Evolutionary conservation across 1,140 invertebrate genomes (phyloP).

Genomic region (Acromyrmex echinatior): DNA sequence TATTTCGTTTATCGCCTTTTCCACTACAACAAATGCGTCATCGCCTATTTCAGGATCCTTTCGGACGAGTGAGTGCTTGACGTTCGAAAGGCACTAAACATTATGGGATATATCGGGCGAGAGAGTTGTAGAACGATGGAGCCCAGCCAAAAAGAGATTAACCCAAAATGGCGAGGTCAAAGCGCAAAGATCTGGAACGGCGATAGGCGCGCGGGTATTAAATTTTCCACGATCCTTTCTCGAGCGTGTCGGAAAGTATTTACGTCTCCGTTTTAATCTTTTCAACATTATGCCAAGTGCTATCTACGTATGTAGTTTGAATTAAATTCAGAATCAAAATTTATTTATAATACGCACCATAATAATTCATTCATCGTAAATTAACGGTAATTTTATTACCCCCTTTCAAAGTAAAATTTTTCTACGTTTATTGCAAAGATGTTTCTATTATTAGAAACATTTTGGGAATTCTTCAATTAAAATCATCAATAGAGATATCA

Average conservation of each 20-base stretch:
- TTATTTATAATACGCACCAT: background rate
- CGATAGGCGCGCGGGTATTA: conserved; percentile 72
- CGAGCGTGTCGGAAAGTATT: conserved; percentile 46
- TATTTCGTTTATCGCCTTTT: conserved; percentile 29
- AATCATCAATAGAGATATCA: background rate
- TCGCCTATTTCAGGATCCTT: conserved; percentile 44
- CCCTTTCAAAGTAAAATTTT: background rate
- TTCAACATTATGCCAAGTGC: conserved; percentile 6
- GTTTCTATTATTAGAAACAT: background rate
- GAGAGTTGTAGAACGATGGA: conserved; percentile 65
- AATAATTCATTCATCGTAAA: background rate
- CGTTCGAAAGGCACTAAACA: conserved; percentile 62
- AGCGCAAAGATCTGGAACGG: conserved; percentile 71
- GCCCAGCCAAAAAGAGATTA: conserved; percentile 71
- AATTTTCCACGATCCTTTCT: conserved; percentile 65
- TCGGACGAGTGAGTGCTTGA: conserved; percentile 32
- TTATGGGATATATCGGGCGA: conserved; percentile 57
- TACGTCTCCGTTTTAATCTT: background rate
- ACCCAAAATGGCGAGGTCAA: conserved; percentile 69
- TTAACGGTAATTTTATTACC: background rate
- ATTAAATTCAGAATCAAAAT: background rate
- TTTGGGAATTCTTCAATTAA: background rate
- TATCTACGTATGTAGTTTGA: conserved; percentile 9
- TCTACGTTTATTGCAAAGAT: background rate
- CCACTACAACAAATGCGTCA: conserved; percentile 32